These are phyloP conservation scores for Cydia pomonella DNA, from an alignment of 1,140 invertebrate genomes.

Conservation along the genomic window DNA sequence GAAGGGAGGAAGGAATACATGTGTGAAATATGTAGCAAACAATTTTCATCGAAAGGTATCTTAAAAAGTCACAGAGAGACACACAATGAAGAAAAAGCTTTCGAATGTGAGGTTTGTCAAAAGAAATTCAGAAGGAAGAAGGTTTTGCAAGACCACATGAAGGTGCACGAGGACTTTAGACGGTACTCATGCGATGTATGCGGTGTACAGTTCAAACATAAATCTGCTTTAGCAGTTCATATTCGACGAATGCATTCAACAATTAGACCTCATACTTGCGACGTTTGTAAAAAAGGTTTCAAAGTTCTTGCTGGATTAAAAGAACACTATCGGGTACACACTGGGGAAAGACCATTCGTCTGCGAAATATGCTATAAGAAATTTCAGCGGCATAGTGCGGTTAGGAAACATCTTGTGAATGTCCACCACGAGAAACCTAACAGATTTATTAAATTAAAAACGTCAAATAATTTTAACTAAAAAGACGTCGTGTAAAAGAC, in stretches of 20 bases:
- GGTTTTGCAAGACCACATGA: slow-evolving; percentile 2
- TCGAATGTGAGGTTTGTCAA: background rate
- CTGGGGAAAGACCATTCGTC: background rate
- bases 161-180: background rate
- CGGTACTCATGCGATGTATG: background rate
- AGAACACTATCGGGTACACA: background rate
- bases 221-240: background rate
- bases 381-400: background rate
- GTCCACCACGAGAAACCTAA: background rate
- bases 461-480: background rate
- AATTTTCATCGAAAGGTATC: background rate
- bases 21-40: slow-evolving; percentile 10
- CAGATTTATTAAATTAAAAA: background rate
- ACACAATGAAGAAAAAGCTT: background rate
- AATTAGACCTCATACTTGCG: background rate
- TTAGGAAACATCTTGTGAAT: background rate
- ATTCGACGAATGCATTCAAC: background rate
- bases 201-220: background rate
- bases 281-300: background rate
- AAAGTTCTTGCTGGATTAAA: slow-evolving; percentile 6
- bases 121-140: background rate
- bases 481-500: too few species aligned
- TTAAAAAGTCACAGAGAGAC: background rate
- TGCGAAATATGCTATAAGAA: slow-evolving; percentile 4
- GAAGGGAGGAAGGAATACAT: background rate